These are phyloP conservation scores for Cydia strobilella DNA, from an alignment of 1,140 invertebrate genomes.

Conservation along the genomic window DNA sequence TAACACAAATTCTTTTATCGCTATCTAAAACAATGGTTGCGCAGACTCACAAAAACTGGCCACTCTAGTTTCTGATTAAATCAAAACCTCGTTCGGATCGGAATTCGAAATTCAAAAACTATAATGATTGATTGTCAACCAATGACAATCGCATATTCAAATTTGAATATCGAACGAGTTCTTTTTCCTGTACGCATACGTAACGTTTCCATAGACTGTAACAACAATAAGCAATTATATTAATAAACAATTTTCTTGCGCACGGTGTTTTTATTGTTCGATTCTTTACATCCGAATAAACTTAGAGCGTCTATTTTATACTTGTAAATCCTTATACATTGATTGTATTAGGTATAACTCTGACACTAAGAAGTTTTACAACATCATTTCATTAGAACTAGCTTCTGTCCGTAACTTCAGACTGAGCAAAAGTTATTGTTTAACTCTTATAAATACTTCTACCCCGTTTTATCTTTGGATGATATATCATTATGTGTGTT, in stretches of 20 bases:
- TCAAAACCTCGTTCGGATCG: slow-evolving; percentile 67
- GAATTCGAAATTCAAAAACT: slow-evolving; percentile 78
- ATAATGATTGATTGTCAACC: slow-evolving; percentile 80
- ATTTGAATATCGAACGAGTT: slow-evolving; percentile 78
- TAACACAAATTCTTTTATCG: slow-evolving; percentile 25
- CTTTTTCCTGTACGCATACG: slow-evolving; percentile 68
- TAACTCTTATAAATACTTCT: too few species aligned
- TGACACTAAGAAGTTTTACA: slow-evolving; percentile 8
- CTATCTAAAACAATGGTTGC: slow-evolving; percentile 22
- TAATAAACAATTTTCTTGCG: slow-evolving; percentile 52
- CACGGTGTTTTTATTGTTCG: slow-evolving; percentile 42
- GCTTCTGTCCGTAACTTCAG: too few species aligned
- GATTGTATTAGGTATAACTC: not conserved
- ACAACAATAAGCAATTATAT: slow-evolving; percentile 73
- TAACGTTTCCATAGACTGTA: slow-evolving; percentile 65
- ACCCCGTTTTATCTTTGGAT: too few species aligned
- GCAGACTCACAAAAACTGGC: slow-evolving; percentile 42
- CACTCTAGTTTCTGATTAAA: slow-evolving; percentile 62
- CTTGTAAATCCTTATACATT: not conserved
- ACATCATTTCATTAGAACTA: too few species aligned
- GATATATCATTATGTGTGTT: too few species aligned
- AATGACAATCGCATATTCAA: slow-evolving; percentile 79
- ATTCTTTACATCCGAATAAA: slow-evolving; percentile 37
- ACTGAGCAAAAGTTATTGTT: too few species aligned
- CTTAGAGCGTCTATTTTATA: not conserved